These are phyloP conservation scores for Babylonia areolata DNA, from an alignment of 1,140 invertebrate species.

Conservation along the genomic window DNA sequence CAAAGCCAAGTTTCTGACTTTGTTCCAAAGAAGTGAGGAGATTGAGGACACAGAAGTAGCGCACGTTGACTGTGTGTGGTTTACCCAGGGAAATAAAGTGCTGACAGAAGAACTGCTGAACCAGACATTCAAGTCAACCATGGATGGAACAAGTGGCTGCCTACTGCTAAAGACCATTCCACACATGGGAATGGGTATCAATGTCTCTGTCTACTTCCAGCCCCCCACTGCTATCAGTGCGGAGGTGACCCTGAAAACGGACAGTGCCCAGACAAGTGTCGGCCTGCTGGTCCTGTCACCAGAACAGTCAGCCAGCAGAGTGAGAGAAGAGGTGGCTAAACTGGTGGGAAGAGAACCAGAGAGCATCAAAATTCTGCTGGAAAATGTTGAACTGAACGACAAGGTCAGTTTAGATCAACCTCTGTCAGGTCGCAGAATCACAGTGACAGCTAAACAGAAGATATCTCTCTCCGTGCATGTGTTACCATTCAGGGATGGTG, in stretches of 20 bases:
- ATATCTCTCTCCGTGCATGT: neutral
- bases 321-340: neutral
- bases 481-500: neutral
- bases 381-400: neutral
- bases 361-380: neutral
- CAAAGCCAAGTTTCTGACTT: neutral
- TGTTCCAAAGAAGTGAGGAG: neutral
- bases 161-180: neutral
- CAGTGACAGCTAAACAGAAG: neutral
- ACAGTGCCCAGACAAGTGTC: neutral
- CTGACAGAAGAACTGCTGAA: neutral
- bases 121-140: neutral
- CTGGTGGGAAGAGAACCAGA: neutral
- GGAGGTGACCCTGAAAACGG: neutral
- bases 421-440: neutral
- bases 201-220: neutral
- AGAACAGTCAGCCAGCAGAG: neutral
- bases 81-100: neutral
- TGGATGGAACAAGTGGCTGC: neutral
- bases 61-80: neutral
- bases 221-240: neutral
- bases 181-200: too few relatives aligned
- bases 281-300: neutral
- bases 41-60: neutral
- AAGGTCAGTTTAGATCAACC: neutral